Conservation (phyloP, 2,888 invertebrate genomes). For the Aspidiotus destructor region DNA sequence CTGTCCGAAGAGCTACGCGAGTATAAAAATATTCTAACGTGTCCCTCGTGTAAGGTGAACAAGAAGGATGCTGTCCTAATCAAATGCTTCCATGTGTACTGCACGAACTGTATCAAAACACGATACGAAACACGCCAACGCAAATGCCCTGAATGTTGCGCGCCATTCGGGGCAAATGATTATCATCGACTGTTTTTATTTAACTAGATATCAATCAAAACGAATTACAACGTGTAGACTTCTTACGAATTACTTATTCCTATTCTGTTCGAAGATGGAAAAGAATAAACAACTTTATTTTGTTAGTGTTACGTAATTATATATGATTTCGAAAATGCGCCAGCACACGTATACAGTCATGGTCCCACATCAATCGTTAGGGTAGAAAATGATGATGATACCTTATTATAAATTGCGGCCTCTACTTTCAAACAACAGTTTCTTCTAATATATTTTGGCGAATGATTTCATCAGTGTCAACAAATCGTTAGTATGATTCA, state of each 20-base stretch:
- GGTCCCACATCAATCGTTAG: no score
- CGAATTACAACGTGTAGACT: not conserved
- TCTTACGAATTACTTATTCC: no score
- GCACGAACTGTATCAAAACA: conserved; percentile 95
- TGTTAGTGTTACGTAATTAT: not conserved
- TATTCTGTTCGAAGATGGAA: no score
- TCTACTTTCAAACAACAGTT: no score
- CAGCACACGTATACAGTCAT: no score
- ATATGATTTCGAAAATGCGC: not conserved
- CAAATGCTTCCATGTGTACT: conserved; percentile 99
- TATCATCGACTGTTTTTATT: conserved; percentile 69
- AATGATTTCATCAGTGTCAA: no score
- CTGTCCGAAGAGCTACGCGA: conserved; percentile 94
- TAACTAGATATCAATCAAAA: conserved; percentile 5
- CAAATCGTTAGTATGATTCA: no score
- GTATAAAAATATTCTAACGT: conserved; percentile 95
- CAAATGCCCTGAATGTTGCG: conserved; percentile 99
- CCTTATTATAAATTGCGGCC: no score
- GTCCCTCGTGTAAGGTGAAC: conserved; percentile 96
- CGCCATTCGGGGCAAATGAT: conserved; percentile 97
- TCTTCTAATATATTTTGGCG: no score
- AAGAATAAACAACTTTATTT: not conserved
- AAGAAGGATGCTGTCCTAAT: conserved; percentile 97
- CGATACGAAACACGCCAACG: conserved; percentile 96
- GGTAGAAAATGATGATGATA: no score